Evolutionary conservation across 2,113 vertebrate species (phyloP).

Genomic region (Notiomystis cincta): DNA sequence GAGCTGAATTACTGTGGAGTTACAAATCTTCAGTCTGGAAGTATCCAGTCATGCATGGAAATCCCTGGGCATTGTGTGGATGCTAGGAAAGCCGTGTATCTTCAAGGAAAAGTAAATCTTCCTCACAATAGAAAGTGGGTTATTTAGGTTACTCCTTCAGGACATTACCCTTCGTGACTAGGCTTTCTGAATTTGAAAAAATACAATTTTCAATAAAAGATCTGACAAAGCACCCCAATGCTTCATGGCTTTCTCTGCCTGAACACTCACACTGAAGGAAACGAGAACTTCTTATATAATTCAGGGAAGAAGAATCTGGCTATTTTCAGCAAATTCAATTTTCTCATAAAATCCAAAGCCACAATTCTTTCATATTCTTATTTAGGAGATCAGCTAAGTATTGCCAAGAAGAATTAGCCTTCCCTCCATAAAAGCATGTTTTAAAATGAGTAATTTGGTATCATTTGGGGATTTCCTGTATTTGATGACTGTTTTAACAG

Average conservation of each 20-base stretch:
- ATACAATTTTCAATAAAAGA: background rate
- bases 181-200: background rate
- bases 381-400: conserved; percentile 7
- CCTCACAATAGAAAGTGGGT: background rate
- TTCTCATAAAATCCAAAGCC: background rate
- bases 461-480: background rate
- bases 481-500: background rate
- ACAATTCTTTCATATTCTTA: background rate
- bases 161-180: background rate
- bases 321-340: background rate
- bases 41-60: background rate
- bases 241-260: background rate
- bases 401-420: conserved; percentile 1
- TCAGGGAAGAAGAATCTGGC: background rate
- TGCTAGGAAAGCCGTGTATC: background rate
- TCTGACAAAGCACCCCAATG: background rate
- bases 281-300: background rate
- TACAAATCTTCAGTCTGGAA: background rate
- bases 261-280: background rate
- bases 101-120: background rate
- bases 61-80: background rate
- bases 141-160: background rate
- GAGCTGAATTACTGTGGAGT: background rate
- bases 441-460: conserved; percentile 38
- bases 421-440: background rate